Evolutionary conservation across 2,113 vertebrate species (phyloP), one percentile per base, ranked within the genome.

Genomic region (Pelodiscus sinensis): DNA sequence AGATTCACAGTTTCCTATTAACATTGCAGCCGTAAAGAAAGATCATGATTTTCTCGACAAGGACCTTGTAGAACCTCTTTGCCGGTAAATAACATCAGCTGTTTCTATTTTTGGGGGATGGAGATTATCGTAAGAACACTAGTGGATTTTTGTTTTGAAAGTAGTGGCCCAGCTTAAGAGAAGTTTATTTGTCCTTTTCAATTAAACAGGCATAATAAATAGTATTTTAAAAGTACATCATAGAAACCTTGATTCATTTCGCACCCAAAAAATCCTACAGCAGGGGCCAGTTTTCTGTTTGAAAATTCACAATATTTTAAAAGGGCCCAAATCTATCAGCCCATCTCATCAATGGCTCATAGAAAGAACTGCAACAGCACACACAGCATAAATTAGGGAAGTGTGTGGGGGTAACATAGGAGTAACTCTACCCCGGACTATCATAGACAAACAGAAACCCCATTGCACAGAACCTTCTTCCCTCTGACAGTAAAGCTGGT

Each of bases 31-130:
- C 90, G 99, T 99, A 96, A 99, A 99, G 97, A 99, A 98, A 93
- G 99, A 99, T 95, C 99, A 99, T 98, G 99, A 99, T 97, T 99
- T 99, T 97, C 98, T 99, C 96, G 99, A 99, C 94, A 99, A 99
- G 98, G 99, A 99, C 96, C 99, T 99, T 73, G 99, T 99, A 97
- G 99, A 99, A 97, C 98, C 99, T 97, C 98, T 99, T 96, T 99
- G 98, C 98, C 99, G 99, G 99, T 99, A 99, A 99, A 79, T 22
- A 88, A 89, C 24, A 56, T 14, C 58, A 86, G 19, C 31, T 65
- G 51, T 81, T 94, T 96, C 9, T 87, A 44, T 93, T 88, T 94
- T 92, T 75, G 82, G 73, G 27, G 44, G 44, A 44, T 44, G 44
- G 44, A 44, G 44, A 44, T 44, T 92, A 22, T 90, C 94, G 73